Evolutionary conservation across 2,797 vertebrate genomes (phyloP).

Genomic region (Danionella dracula): DNA sequence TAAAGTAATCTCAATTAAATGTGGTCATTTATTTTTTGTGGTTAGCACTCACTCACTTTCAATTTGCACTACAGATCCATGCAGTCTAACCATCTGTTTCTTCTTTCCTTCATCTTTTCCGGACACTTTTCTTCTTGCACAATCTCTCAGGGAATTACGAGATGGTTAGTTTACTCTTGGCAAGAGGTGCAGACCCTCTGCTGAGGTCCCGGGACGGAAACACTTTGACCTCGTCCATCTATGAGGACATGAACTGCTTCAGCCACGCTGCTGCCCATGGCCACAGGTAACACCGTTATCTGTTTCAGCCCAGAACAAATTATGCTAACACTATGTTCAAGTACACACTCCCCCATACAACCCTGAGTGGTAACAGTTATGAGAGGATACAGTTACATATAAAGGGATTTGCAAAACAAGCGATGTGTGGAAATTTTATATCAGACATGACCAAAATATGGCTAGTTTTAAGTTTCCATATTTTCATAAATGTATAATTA

Average conservation of each 20-base stretch:
- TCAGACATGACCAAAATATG: too few relatives aligned
- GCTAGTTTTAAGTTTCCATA: too few relatives aligned
- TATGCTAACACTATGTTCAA: not conserved
- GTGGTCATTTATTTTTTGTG: slow-evolving; percentile 6
- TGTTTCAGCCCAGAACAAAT: slow-evolving; percentile 44
- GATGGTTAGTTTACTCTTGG: slow-evolving; percentile 88
- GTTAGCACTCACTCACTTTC: not conserved
- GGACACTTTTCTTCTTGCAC: not conserved
- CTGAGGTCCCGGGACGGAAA: slow-evolving; percentile 82
- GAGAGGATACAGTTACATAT: too few relatives aligned
- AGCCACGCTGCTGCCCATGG: slow-evolving; percentile 92
- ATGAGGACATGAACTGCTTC: slow-evolving; percentile 98
- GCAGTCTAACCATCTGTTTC: slow-evolving; percentile 5
- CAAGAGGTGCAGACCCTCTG: slow-evolving; percentile 85
- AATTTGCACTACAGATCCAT: not conserved
- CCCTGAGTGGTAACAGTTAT: too few relatives aligned
- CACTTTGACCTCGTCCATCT: slow-evolving; percentile 81
- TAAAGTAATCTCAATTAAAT: not conserved
- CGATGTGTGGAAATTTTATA: too few relatives aligned
- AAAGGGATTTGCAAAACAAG: too few relatives aligned
- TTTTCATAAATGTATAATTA: not conserved
- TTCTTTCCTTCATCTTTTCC: not conserved
- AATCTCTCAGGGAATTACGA: slow-evolving; percentile 85
- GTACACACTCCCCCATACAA: slow-evolving; percentile 43
- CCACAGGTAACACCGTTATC: slow-evolving; percentile 76